phyloP scores from a whole-genome alignment of 2,797 vertebrate species.

The Crocidura indochinensis region DNA sequence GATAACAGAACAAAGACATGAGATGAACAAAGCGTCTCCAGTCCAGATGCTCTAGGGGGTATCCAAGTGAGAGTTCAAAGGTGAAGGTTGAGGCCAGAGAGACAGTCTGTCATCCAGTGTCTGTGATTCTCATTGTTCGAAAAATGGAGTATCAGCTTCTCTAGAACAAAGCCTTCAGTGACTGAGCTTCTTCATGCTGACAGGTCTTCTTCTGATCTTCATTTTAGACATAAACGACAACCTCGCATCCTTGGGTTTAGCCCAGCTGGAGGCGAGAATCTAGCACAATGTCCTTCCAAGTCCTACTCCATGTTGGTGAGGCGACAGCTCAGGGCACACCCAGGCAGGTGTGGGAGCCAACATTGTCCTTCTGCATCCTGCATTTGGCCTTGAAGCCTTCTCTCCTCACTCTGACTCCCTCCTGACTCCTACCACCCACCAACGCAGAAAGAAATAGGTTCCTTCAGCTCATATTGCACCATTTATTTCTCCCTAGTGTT shows the following conservation, averaged over 20 bases:
- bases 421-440: not conserved
- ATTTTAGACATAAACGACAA: not conserved
- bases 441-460: too few species aligned
- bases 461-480: too few species aligned
- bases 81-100: not conserved
- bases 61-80: not conserved
- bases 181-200: not conserved
- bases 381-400: rapidly evolving
- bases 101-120: not conserved
- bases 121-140: not conserved
- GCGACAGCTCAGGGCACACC: not conserved
- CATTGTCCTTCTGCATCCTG: not conserved
- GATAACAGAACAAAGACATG: not conserved
- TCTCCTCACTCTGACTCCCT: not conserved
- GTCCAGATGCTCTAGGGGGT: not conserved
- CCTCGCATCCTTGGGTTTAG: not conserved
- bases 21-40: not conserved
- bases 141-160: not conserved
- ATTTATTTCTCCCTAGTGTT: not conserved
- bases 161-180: not conserved
- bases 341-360: not conserved
- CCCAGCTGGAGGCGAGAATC: not conserved
- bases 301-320: not conserved
- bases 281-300: not conserved
- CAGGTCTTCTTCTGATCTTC: not conserved